Evolutionary conservation across 1,140 invertebrate species (phyloP), one percentile per base, ranked within the genome.

Genomic region (Drosophila novamexicana): DNA sequence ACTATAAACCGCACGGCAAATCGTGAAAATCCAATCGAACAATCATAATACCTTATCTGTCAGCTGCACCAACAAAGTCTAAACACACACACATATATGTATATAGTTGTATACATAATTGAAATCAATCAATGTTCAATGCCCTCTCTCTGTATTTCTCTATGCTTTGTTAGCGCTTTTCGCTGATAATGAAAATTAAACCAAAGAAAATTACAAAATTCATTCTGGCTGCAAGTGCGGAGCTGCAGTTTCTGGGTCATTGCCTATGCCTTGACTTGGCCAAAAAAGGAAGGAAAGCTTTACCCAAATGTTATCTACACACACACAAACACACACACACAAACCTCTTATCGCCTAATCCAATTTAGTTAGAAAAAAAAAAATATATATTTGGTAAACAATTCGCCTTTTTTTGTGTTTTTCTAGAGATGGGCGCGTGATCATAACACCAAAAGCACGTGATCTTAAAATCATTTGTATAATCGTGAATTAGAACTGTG

Each of bases 311-410:
- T 61, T 44, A 39, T 36, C 32, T 12, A 40, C 34, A 40, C 22
- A 68, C 54, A 32, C 29, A 29, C 18, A 49, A 22, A 9, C 47
- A n/a, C 6, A n/a, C 22, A 14, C 8, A 18, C 44, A 9, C 37
- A 10, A 45, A 10, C n/a, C n/a, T 45, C 18, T 58, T 72, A 72
- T 70, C 68, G 29, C 36, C 10, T 64, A 47, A 57, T 64, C 34
- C 18, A 56, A 49, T 64, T 49, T 47, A 47, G 40, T 40, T 49
- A 57, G 40, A 53, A 32, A 49, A 39, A 14, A 40, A 58, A 16
- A 6, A 16, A 40, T 40, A 39, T 58, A 57, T 22, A 29, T 54
- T 66, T 22, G 40, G 22, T 49, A 40, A 44, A 29, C 66, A 54
- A 45, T 54, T 39, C 6, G 12, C 7, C 2, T 18, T 56, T 40